Conservation (phyloP, 2,888 invertebrate genomes). For the Pammene aurita region DNA sequence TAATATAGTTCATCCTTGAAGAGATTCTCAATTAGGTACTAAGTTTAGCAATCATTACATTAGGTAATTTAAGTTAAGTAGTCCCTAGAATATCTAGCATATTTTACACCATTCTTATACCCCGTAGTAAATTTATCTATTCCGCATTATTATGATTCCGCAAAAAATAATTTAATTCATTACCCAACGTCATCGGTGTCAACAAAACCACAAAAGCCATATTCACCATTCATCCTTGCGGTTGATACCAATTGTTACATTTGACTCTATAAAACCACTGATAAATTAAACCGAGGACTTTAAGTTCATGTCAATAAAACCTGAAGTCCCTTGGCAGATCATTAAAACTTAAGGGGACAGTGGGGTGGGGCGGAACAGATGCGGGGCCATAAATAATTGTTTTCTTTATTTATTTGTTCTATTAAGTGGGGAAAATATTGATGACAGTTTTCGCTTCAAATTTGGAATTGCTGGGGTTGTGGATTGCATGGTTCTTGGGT, state of each 20-base stretch:
- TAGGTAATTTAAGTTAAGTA: no score
- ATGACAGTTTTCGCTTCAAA: constrained; percentile 35
- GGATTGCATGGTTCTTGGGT: constrained; percentile 3
- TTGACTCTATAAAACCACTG: neutral
- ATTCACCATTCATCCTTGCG: constrained; percentile 21
- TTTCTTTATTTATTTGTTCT: constrained; percentile 36
- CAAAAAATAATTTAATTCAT: constrained; percentile 36
- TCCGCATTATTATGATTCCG: neutral
- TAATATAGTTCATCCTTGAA: no score
- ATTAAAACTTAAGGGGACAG: constrained; percentile 45
- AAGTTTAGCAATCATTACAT: no score
- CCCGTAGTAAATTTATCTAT: constrained; percentile 2
- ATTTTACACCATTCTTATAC: neutral
- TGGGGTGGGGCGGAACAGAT: constrained; percentile 75
- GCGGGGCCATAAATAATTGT: constrained; percentile 46
- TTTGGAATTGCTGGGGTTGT: constrained; percentile 32
- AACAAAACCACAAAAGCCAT: constrained; percentile 32
- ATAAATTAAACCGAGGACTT: neutral
- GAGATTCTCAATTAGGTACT: no score
- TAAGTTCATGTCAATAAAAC: neutral
- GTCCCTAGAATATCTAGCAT: neutral
- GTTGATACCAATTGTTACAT: constrained; percentile 28
- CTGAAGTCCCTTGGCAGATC: neutral
- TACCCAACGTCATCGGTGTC: constrained; percentile 26
- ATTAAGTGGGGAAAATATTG: constrained; percentile 35